Evolutionary conservation across 2,888 invertebrate species (phyloP), one percentile per base, ranked within the genome.

Genomic region (Yponomeuta cagnagella): DNA sequence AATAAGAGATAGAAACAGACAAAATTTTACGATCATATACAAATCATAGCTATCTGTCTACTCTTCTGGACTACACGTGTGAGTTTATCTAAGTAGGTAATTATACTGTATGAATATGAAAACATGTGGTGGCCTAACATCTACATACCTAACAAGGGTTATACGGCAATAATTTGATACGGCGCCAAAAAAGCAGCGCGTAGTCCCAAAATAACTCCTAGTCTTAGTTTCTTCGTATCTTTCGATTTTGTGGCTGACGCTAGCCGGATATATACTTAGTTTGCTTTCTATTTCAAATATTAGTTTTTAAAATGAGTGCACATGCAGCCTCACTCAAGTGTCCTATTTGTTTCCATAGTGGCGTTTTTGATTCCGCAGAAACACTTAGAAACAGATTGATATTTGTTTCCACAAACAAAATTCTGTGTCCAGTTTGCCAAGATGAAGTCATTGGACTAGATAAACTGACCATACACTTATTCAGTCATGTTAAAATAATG

Each of bases 391-490:
- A 95, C 72, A 94, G 95, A 76, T 91, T 97, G 71, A 95, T 97
- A 73, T 94, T 93, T 79, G 95, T 95, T 64, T 95, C 96, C 23
- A 96, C 96, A 69, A 94, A 96, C 73, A 95, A 95, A 74, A 89
- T 97, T 76, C 82, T 93, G 71, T 97, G 97, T 82, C 97, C 97
- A 15, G 94, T 97, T 73, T 97, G 97, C 81, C 94, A 94, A 78
- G 96, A 96, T 78, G 90, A 94, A 76, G 90, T 97, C 31, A 87
- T 94, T 74, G 97, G 97, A 1, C 92, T 97, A 74, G 97, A 97
- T 83, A 97, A 97, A 88, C 89, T 97, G 70, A 97, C 97, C 0
- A 96, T 97, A 79, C 97, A 97, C 85, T 90, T 97, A 75, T 96
- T 97, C 80, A 95, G 95, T 73, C 97, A 97, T 81, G 93, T 94